Evolutionary conservation across 1,140 invertebrate species (phyloP), one percentile per base, ranked within the genome.

Genomic region (Sycobia sp.): DNA sequence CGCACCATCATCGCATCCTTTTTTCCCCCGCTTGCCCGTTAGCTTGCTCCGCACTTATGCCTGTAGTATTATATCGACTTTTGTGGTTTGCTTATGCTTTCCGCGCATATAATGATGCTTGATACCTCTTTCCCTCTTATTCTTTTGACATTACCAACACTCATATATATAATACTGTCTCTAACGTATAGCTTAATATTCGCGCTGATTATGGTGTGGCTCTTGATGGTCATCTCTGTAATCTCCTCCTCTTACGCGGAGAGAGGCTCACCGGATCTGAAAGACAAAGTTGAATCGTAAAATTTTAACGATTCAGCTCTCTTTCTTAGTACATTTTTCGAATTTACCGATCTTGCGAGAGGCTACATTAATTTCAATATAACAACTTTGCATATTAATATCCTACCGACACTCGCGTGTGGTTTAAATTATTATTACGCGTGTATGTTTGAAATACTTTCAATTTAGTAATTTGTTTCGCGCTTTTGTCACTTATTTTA

Each of bases 71-170:
- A n/a, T n/a, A 53, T 61, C 39, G 58, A 62, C 39, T 62, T 62
- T 62, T 54, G 39, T 62, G 39, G 41, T 62, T 62, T 44, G 50
- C n/a, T n/a, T n/a, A n/a, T n/a, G n/a, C 39, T 43, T 25, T 32
- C n/a, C 32, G 58, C 58, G n/a, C n/a, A n/a, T n/a, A n/a, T n/a
- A n/a, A n/a, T n/a, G n/a, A n/a, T n/a, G n/a, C n/a, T n/a, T n/a
- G n/a, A n/a, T n/a, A n/a, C n/a, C n/a, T 49, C 47, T 22, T 43
- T 23, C 16, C 22, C 25, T 56, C 9, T 23, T 14, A 18, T 8
- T 55, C 36, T n/a, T n/a, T n/a, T n/a, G n/a, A n/a, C n/a, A n/a
- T n/a, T n/a, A n/a, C n/a, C n/a, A n/a, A n/a, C 29, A 32, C 29
- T 32, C 11, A 4, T 32, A 4, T n/a, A n/a, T n/a, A n/a, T n/a